Evolutionary conservation across 2,888 invertebrate genomes (phyloP).

Genomic region (Drosophila robusta): DNA sequence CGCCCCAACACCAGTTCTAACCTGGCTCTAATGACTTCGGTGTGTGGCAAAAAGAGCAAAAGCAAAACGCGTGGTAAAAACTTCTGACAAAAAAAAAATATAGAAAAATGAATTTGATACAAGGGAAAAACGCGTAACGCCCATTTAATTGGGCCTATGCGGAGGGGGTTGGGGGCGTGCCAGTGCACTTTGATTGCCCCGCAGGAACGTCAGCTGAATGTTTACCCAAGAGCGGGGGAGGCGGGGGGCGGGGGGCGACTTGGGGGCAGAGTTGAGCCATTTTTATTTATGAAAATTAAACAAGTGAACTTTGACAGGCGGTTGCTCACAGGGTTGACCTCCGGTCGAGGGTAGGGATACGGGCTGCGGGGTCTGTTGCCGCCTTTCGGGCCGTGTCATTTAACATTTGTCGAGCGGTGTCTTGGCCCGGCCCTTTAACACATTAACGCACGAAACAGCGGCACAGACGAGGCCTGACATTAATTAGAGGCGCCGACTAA

Average conservation of each 20-base stretch:
- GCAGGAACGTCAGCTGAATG: constrained; percentile 62
- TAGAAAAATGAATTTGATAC: constrained; percentile 9
- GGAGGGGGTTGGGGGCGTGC: constrained; percentile 35
- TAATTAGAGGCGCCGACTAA: constrained; percentile 49
- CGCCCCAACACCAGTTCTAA: background rate
- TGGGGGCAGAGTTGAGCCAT: background rate
- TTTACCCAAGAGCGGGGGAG: constrained; percentile 55
- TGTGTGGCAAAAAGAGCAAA: constrained; percentile 28
- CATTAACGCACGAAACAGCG: constrained; percentile 64
- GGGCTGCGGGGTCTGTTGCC: background rate
- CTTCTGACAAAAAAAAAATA: constrained; percentile 16
- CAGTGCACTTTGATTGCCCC: constrained; percentile 70
- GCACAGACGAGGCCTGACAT: constrained; percentile 48
- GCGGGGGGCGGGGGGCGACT: background rate
- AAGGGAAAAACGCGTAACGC: constrained; percentile 51
- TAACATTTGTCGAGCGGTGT: constrained; percentile 64
- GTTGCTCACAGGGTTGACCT: constrained; percentile 58
- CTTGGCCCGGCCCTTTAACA: constrained; percentile 54
- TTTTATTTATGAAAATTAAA: constrained; percentile 77
- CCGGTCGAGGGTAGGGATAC: background rate
- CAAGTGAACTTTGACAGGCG: constrained; percentile 77
- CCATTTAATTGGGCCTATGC: constrained; percentile 68
- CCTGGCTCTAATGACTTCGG: constrained; percentile 31
- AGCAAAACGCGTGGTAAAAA: constrained; percentile 12
- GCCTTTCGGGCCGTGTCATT: constrained; percentile 61